phyloP scores from a whole-genome alignment of 2,113 vertebrate species.

The Scytalopus superciliaris region DNA sequence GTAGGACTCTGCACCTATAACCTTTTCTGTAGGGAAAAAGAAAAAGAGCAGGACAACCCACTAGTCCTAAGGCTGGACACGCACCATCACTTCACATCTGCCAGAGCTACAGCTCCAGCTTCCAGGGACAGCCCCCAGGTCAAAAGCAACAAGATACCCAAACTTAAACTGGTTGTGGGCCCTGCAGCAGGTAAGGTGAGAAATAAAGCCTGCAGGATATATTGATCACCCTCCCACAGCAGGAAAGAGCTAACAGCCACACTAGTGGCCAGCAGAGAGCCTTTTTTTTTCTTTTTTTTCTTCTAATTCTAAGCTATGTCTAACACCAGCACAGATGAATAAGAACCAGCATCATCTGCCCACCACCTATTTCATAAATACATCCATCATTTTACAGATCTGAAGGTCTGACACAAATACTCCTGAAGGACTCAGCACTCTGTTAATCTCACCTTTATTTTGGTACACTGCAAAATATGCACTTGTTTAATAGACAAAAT shows the following conservation, averaged over 20 bases:
- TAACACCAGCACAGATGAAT: background rate
- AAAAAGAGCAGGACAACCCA: background rate
- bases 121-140: background rate
- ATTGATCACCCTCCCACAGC: background rate
- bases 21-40: background rate
- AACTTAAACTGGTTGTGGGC: background rate
- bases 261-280: background rate
- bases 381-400: background rate
- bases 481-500: background rate
- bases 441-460: background rate
- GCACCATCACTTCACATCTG: fast-evolving
- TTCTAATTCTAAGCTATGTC: background rate
- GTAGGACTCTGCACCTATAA: background rate
- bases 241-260: background rate
- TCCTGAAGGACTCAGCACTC: background rate
- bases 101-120: fast-evolving
- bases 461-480: background rate
- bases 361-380: background rate
- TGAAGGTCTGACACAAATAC: background rate
- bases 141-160: background rate
- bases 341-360: background rate
- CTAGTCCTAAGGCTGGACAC: fast-evolving
- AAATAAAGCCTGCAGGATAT: fast-evolving
- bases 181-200: background rate
- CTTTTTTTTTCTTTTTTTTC: background rate